Percentiles rank a stretch among this genome's conserved stretches.
These are phyloP conservation scores for Tachysurus fulvidraco DNA, from an alignment of 2,113 vertebrate genomes.

Conservation along the genomic window DNA sequence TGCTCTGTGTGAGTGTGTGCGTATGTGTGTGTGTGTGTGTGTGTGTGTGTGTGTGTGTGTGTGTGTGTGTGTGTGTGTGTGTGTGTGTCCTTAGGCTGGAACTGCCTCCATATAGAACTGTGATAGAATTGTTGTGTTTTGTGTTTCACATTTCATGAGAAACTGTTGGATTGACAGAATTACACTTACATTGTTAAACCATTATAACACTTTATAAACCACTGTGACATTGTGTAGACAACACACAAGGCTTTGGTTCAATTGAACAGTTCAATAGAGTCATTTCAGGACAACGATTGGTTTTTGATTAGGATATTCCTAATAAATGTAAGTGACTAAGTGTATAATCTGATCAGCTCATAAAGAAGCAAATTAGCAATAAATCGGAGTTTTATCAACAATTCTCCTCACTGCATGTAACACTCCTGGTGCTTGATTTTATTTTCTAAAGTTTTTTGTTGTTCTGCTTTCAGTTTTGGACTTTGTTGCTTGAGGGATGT, in stretches of 20 bases:
- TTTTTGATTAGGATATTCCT: not conserved
- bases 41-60: too few relatives aligned
- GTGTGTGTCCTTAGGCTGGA: not conserved
- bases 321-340: not conserved
- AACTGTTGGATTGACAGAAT: not conserved
- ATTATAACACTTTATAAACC: too few relatives aligned
- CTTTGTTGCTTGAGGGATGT: not conserved
- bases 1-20: not conserved
- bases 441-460: not conserved
- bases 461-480: not conserved
- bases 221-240: not conserved
- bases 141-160: not conserved
- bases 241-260: not conserved
- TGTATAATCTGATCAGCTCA: not conserved
- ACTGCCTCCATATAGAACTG: not conserved
- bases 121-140: not conserved
- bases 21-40: too few relatives aligned
- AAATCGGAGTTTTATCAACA: not conserved
- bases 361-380: not conserved
- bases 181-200: not conserved
- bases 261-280: not conserved
- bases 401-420: too few relatives aligned
- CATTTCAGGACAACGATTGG: not conserved
- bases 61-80: too few relatives aligned
- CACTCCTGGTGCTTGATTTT: not conserved